phyloP scores from a whole-genome alignment of 2,797 vertebrate genomes.

The Bovichtus variegatus region DNA sequence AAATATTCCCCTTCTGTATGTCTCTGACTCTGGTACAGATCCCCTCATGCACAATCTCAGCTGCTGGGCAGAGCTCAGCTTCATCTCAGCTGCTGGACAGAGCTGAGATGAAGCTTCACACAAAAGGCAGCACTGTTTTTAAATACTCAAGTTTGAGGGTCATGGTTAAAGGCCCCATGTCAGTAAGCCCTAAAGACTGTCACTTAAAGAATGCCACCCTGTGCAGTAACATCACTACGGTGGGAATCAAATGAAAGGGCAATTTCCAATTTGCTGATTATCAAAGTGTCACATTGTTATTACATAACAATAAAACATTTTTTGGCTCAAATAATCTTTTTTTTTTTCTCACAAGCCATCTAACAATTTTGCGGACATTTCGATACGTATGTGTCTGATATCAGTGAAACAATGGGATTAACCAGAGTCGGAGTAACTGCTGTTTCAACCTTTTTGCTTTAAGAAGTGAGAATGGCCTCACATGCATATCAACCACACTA shows the following conservation, averaged over 20 bases:
- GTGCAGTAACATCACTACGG: neutral
- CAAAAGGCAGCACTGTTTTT: neutral
- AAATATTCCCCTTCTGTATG: neutral
- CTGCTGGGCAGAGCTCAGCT: constrained; percentile 1
- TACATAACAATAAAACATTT: neutral
- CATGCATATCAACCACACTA: neutral
- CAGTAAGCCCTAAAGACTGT: neutral
- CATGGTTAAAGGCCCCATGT: neutral
- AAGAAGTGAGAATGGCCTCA: neutral
- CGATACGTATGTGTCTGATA: neutral
- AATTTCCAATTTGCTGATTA: constrained; percentile 1
- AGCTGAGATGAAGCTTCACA: too few relatives aligned
- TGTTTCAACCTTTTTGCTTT: neutral
- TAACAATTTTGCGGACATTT: neutral
- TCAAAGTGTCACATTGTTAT: neutral
- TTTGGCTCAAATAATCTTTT: neutral
- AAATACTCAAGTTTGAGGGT: neutral
- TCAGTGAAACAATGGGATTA: neutral
- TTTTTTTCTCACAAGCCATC: neutral
- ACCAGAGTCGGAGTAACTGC: neutral
- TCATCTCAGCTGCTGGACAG: neutral
- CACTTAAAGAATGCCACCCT: neutral
- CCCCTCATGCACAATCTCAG: neutral
- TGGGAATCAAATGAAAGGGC: neutral
- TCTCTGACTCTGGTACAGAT: neutral